Evolutionary conservation across 2,113 vertebrate genomes (phyloP).

Genomic region (Pteruthius melanotis): DNA sequence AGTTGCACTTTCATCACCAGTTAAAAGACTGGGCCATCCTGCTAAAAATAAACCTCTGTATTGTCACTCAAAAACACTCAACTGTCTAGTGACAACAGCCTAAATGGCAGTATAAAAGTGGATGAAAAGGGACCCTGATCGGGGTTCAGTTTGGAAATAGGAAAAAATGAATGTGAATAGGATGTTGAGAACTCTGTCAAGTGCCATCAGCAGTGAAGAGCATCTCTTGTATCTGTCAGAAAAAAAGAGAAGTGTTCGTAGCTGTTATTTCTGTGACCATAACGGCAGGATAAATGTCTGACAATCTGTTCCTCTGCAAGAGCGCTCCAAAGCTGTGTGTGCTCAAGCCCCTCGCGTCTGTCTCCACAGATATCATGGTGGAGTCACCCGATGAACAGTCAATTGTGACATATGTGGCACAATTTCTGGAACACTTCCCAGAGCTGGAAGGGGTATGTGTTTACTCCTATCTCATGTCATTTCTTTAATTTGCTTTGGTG

Average conservation of each 20-base stretch:
- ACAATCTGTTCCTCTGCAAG: not conserved
- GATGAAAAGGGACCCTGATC: not conserved
- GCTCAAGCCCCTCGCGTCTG: slow-evolving; percentile 5
- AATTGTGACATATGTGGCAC: slow-evolving; percentile 92
- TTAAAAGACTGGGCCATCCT: not conserved
- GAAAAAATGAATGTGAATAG: not conserved
- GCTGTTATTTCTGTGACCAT: not conserved
- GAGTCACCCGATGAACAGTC: slow-evolving; percentile 90
- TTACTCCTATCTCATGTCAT: not conserved
- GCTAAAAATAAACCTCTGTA: not conserved
- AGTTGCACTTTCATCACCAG: not conserved
- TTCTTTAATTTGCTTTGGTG: not conserved
- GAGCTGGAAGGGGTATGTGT: slow-evolving; percentile 85
- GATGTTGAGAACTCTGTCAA: not conserved
- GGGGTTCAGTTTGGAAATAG: not conserved
- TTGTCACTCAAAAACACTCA: not conserved
- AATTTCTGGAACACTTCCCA: slow-evolving; percentile 94
- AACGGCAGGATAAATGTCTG: not conserved
- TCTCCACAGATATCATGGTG: slow-evolving; percentile 84
- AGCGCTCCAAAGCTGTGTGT: not conserved
- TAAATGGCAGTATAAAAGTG: not conserved
- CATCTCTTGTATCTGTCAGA: not conserved
- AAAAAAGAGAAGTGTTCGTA: not conserved
- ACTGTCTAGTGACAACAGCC: not conserved
- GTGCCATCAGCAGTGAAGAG: not conserved